Conservation (phyloP, 2,888 invertebrate genomes). For the Papilio protenor region DNA sequence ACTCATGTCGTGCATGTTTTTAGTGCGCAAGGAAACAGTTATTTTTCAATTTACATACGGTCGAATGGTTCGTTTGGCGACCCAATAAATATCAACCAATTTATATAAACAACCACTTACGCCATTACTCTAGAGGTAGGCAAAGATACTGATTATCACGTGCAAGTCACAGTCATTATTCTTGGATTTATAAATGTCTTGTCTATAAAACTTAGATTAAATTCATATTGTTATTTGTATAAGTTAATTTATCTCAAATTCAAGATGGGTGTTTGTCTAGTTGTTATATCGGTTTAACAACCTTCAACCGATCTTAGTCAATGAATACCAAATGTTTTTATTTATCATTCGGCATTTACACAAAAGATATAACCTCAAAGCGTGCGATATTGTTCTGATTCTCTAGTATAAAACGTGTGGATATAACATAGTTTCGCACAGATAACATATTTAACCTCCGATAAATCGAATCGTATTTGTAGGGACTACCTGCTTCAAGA, state of each 20-base stretch:
- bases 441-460: slow-evolving; percentile 46
- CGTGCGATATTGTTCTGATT: background rate
- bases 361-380: slow-evolving; percentile 4
- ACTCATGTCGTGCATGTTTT: slow-evolving; percentile 23
- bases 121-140: background rate
- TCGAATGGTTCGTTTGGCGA: slow-evolving; percentile 6
- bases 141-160: background rate
- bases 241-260: too few species aligned
- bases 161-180: too few species aligned
- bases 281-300: too few species aligned
- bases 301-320: background rate
- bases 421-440: slow-evolving; percentile 39
- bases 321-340: background rate
- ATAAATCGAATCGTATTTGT: slow-evolving; percentile 53
- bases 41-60: slow-evolving; percentile 28
- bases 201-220: background rate
- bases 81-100: slow-evolving; percentile 15
- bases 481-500: slow-evolving; percentile 67
- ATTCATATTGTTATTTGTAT: too few species aligned
- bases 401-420: background rate
- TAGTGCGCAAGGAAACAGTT: slow-evolving; percentile 31
- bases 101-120: background rate
- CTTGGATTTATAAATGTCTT: background rate
- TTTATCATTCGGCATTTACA: background rate
- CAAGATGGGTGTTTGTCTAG: too few species aligned